Evolutionary conservation across 2,113 vertebrate species (phyloP), one percentile per base, ranked within the genome.

Genomic region (Nothoprocta perdicaria): DNA sequence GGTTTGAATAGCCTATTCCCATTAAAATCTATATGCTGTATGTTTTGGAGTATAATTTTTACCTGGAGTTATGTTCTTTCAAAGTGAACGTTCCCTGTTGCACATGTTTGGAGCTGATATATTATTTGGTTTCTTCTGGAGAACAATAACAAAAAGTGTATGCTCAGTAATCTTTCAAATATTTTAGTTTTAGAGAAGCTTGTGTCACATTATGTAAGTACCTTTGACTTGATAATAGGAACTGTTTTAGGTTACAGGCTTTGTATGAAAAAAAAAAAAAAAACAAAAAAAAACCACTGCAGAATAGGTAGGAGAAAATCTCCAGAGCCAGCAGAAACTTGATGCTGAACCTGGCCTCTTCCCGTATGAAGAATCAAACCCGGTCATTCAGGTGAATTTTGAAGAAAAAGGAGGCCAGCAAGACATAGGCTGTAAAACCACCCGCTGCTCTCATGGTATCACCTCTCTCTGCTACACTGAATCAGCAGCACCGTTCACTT

Each of bases 401-500:
- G 27, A 86, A 53, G 40, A 79, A 90, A 88, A 66, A 18, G n/a
- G 50, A 76, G n/a, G 53, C 62, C 69, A 76, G 31, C 77, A 62
- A 79, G 88, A 88, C 86, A 86, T 0, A 3, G n/a, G 9, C 53
- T 90, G 7, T 61, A 88, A 88, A 92, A 63, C 40, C 66, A 58
- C 83, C 66, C 78, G 90, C 80, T 69, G 15, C 21, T 95, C 19
- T 81, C 58, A 73, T 81, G 90, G 55, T 94, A 31, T 45, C 66
- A 48, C 6, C 29, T 55, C 10, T 60, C 46, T 48, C 63, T 41
- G 2, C 68, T 63, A 61, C 74, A 74, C 58, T 92, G 90, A 92
- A 86, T 95, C 90, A 93, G 74, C 77, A 86, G 4, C 78, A 69
- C 73, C 77, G 93, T 10, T 90, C 23, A 45, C 60, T 84, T 46